These are phyloP conservation scores for Onychomys arenicola DNA, from an alignment of 2,797 vertebrate species.

Conservation along the genomic window DNA sequence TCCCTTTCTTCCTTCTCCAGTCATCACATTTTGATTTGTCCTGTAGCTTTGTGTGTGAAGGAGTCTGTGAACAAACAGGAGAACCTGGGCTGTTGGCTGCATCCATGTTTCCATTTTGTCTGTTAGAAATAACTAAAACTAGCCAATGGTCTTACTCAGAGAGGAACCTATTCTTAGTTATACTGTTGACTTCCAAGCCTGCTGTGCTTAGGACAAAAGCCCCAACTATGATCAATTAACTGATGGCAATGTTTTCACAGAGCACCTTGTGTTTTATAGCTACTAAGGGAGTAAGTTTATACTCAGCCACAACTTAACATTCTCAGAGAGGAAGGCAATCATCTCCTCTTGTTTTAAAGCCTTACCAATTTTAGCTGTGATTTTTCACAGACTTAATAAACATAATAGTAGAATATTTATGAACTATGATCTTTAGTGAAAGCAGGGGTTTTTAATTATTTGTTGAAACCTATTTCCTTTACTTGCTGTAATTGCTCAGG, in stretches of 20 bases:
- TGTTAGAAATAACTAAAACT: not conserved
- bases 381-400: conserved; percentile 39
- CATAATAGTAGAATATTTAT: conserved; percentile 13
- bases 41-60: not conserved
- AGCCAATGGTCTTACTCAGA: not conserved
- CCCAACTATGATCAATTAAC: not conserved
- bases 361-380: conserved; percentile 43
- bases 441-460: not conserved
- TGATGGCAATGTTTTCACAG: conserved; percentile 31
- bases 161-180: not conserved
- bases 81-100: not conserved
- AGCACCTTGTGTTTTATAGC: conserved; percentile 58
- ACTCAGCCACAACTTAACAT: conserved; percentile 3
- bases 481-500: not conserved
- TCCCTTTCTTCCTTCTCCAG: not conserved
- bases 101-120: not conserved
- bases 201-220: not conserved
- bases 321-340: not conserved
- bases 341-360: conserved; percentile 48
- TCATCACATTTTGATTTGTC: not conserved
- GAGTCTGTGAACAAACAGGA: not conserved
- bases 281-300: conserved; percentile 42
- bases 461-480: not conserved
- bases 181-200: not conserved
- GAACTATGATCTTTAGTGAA: conserved; percentile 13